Evolutionary conservation across 2,888 invertebrate species (phyloP).

Genomic region (Diachrysia chrysitis): DNA sequence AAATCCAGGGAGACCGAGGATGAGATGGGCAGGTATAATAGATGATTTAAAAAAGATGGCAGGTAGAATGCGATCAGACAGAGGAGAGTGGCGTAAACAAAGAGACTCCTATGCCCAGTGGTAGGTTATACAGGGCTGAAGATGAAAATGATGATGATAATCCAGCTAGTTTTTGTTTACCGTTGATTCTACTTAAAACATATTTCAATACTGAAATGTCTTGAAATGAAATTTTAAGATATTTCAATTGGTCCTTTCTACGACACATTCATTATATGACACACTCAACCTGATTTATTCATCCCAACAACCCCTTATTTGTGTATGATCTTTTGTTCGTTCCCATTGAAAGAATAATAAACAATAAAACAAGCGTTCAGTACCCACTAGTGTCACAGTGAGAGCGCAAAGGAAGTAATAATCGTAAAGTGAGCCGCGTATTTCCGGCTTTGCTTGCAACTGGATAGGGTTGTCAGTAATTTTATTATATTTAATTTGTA

Average conservation of each 20-base stretch:
- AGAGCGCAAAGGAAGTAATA: slow-evolving; percentile 78
- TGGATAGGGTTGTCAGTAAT: slow-evolving; percentile 42
- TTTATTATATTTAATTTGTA: slow-evolving; percentile 16
- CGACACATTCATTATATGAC: too few species aligned
- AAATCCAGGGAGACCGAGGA: too few species aligned
- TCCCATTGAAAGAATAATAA: slow-evolving; percentile 66
- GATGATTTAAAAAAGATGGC: too few species aligned
- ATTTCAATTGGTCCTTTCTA: neutral
- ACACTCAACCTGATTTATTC: slow-evolving; percentile 30
- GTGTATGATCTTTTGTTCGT: slow-evolving; percentile 59
- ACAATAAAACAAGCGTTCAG: slow-evolving; percentile 71
- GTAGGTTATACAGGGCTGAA: too few species aligned
- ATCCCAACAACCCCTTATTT: slow-evolving; percentile 53
- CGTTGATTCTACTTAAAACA: too few species aligned
- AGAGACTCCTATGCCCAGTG: too few species aligned
- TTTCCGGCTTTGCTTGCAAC: slow-evolving; percentile 72
- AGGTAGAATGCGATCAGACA: too few species aligned
- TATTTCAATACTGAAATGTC: too few species aligned
- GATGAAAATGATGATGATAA: too few species aligned
- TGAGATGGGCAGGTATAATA: too few species aligned
- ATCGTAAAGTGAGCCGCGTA: slow-evolving; percentile 79
- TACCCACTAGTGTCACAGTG: slow-evolving; percentile 66
- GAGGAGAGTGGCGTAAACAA: too few species aligned
- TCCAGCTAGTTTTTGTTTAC: too few species aligned
- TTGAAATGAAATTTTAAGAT: neutral